Evolutionary conservation across 1,140 invertebrate genomes (phyloP).

Genomic region (Arion vulgaris): DNA sequence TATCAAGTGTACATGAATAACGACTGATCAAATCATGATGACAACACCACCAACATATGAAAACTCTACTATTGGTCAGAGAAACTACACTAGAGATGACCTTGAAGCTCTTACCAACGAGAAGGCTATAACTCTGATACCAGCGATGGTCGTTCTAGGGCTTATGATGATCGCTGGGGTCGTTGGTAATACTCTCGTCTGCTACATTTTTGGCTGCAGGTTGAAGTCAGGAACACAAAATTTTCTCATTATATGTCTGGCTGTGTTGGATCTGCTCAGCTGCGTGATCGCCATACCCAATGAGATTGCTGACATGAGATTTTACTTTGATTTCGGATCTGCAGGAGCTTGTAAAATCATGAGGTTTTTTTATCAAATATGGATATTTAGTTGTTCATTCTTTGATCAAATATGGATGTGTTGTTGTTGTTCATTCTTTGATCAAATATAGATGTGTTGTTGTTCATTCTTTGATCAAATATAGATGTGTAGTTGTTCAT

Average conservation of each 20-base stretch:
- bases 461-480: no score
- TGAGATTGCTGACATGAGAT: conserved; percentile 54
- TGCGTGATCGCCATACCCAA: conserved; percentile 49
- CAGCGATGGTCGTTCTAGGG: conserved; percentile 42
- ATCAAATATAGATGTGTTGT: no score
- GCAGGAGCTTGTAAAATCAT: conserved; percentile 55
- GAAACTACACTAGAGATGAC: background rate
- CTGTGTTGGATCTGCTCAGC: conserved; percentile 46
- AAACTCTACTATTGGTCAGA: background rate
- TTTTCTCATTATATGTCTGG: conserved; percentile 48
- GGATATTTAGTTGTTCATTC: no score
- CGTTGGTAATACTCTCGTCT: conserved; percentile 41
- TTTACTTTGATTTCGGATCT: conserved; percentile 47
- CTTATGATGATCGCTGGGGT: conserved; percentile 43
- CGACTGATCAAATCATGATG: no score
- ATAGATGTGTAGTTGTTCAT: no score
- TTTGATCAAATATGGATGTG: no score
- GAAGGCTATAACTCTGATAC: conserved; percentile 30
- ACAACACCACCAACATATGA: no score
- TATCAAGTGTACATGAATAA: no score
- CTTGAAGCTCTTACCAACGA: conserved; percentile 17
- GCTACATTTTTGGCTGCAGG: conserved; percentile 46
- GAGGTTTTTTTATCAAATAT: no score
- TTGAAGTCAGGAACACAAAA: conserved; percentile 40
- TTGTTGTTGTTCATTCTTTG: no score